Evolutionary conservation across 2,113 vertebrate species (phyloP), one percentile per base, ranked within the genome.

Genomic region (Hippocampus comes): DNA sequence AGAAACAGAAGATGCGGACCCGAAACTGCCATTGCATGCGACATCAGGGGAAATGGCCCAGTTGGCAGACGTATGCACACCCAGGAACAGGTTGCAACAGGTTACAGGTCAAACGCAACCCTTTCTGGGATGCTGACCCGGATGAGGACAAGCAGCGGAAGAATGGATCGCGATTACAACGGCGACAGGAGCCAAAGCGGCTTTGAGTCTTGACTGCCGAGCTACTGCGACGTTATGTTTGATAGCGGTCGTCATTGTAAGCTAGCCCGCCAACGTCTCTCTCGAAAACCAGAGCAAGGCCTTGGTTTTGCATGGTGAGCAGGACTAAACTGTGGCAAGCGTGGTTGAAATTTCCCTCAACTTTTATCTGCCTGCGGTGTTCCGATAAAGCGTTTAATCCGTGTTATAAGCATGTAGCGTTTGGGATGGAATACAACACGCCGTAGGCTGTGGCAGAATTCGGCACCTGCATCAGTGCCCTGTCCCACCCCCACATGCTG

Each of bases 401-500:
- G 23, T 23, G 11, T 15, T 30, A 11, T 51, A 6, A 73, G 69
- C 71, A 75, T 71, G 67, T 79, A 78, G 74, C 78, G 82, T 81
- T n/a, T 21, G 70, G 77, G 79, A 78, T 75, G 73, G 72, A 82
- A 78, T 79, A 80, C 55, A 77, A 84, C 84, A 81, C 27, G 76
- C 71, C 71, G 72, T 55, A 76, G 70, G 74, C 84, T 77, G 83
- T 74, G 79, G 84, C 79, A 82, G 78, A 87, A 87, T 87, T 81
- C 84, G 75, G 79, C 86, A 89, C 89, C 89, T 89, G 88, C 86
- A 86, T 82, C 79, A 63, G 75, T 74, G 73, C 73, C 78, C 80
- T 68, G n/a, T 80, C 34, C 85, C 81, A 71, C 81, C 81, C 84
- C 75, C 77, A 71, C 86, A 80, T 57, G 82, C 83, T 83, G 86